These are phyloP conservation scores for Amphimallon solstitiale DNA, from an alignment of 2,888 invertebrate species.

Conservation along the genomic window DNA sequence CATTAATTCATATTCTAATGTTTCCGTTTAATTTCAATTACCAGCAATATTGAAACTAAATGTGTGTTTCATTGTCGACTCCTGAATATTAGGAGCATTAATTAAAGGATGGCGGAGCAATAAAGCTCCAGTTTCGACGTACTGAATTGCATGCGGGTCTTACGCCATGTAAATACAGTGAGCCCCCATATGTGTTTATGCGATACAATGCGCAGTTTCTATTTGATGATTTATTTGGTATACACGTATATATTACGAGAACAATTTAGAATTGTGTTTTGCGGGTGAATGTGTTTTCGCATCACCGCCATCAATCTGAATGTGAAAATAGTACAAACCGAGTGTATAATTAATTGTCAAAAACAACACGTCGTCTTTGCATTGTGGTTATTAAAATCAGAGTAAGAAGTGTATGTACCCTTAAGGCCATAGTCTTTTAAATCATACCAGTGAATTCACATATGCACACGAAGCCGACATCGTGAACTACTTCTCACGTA, in stretches of 20 bases:
- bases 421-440: too few species aligned
- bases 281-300: not conserved
- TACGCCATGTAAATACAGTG: not conserved
- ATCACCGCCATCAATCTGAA: too few species aligned
- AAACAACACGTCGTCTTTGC: too few species aligned
- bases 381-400: too few species aligned
- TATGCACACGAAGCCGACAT: too few species aligned
- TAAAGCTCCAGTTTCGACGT: not conserved
- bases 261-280: not conserved
- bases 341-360: too few species aligned
- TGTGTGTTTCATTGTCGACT: not conserved
- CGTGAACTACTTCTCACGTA: too few species aligned
- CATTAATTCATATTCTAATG: too few species aligned
- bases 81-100: conserved; percentile 2
- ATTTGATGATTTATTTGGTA: not conserved
- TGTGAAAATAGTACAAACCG: too few species aligned
- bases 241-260: not conserved
- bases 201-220: not conserved
- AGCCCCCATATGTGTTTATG: too few species aligned
- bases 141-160: not conserved
- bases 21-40: not conserved
- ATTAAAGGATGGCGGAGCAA: not conserved
- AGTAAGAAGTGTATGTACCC: too few species aligned
- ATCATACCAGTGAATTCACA: too few species aligned
- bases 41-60: not conserved